phyloP scores from a whole-genome alignment of 2,113 vertebrate species.

The Prolemur simus region DNA sequence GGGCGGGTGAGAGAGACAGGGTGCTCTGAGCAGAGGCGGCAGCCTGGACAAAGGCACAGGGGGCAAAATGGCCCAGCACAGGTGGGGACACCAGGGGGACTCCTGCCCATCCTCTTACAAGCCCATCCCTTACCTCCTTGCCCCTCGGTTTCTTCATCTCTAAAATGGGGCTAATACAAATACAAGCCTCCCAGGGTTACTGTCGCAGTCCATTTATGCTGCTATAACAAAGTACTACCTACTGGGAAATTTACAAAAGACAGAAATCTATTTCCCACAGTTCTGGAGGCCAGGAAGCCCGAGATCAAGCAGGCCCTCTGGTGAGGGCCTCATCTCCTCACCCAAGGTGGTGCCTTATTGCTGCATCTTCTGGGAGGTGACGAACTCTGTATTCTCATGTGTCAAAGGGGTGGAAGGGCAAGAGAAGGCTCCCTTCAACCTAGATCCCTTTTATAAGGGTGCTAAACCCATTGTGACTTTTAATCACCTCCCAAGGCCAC shows the following conservation, averaged over 20 bases:
- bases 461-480: not conserved
- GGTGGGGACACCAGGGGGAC: not conserved
- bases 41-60: not conserved
- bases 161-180: not conserved
- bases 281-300: not conserved
- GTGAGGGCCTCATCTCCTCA: not conserved
- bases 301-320: not conserved
- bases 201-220: not conserved
- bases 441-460: not conserved
- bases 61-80: fast-evolving
- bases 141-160: not conserved
- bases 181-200: not conserved
- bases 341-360: not conserved
- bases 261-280: not conserved
- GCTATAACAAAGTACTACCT: not conserved
- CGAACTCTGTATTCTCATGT: not conserved
- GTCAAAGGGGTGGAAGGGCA: not conserved
- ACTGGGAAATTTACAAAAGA: not conserved
- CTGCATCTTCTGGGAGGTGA: not conserved
- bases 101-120: not conserved
- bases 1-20: no score
- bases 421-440: not conserved
- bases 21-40: not conserved
- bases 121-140: no score
- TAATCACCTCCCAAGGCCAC: not conserved